Evolutionary conservation across 2,797 vertebrate genomes (phyloP).

Genomic region (Megaceryle alcyon): DNA sequence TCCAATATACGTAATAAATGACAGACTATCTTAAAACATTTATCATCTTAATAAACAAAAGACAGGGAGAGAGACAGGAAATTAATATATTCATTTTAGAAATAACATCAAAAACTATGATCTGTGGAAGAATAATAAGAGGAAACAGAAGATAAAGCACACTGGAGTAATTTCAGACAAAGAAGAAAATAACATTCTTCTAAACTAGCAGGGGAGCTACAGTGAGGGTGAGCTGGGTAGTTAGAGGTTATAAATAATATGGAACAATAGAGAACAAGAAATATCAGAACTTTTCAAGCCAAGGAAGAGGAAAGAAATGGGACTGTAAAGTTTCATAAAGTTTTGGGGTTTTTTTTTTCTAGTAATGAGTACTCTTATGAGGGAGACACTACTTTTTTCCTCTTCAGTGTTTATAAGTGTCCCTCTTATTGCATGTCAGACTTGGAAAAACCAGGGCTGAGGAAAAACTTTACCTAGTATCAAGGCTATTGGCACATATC

Average conservation of each 20-base stretch:
- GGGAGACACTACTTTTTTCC: not conserved
- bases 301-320: not conserved
- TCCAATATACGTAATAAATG: not conserved
- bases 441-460: not conserved
- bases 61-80: conserved; percentile 9
- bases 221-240: not conserved
- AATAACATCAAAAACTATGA: conserved; percentile 40
- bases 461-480: not conserved
- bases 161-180: conserved; percentile 26
- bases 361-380: not conserved
- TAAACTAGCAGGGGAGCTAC: not conserved
- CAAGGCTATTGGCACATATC: not conserved
- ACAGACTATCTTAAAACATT: not conserved
- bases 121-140: conserved; percentile 32
- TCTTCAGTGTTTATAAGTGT: not conserved
- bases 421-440: not conserved
- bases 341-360: not conserved
- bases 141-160: conserved; percentile 40
- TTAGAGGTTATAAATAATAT: conserved; percentile 35
- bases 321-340: not conserved
- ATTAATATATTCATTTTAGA: conserved; percentile 32
- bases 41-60: conserved; percentile 19
- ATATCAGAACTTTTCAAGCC: not conserved
- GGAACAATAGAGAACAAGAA: conserved; percentile 5
- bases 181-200: conserved; percentile 7